Percentiles rank a stretch among this genome's conserved stretches.
Conservation (phyloP, 2,113 vertebrate species). For the Pithys albifrons region DNA sequence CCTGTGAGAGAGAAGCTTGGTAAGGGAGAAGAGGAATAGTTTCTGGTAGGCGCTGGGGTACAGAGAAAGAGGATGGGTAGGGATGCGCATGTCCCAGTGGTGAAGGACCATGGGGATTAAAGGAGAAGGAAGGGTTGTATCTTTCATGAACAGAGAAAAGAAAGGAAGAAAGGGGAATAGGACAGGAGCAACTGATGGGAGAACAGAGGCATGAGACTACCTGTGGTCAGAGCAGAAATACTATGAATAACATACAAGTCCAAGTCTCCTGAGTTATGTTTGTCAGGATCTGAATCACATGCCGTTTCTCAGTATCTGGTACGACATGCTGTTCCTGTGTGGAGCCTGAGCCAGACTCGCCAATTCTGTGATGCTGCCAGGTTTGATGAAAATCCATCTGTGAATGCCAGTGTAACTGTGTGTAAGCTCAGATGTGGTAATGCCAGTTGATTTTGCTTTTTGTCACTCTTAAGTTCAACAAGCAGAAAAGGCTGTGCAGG, state of each 20-base stretch:
- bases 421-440: not conserved
- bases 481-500: not conserved
- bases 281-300: not conserved
- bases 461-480: not conserved
- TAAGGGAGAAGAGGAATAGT: not conserved
- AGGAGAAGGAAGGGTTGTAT: not conserved
- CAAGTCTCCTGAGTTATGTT: not conserved
- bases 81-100: not conserved
- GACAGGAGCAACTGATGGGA: not conserved
- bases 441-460: not conserved
- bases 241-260: not conserved
- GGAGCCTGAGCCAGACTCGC: not conserved
- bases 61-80: not conserved
- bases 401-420: accelerated
- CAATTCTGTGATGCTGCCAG: not conserved
- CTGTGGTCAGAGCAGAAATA: not conserved
- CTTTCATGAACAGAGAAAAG: not conserved
- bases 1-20: not conserved
- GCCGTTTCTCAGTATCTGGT: not conserved
- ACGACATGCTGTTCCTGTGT: not conserved
- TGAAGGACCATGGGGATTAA: not conserved
- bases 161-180: not conserved
- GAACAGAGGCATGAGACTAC: not conserved
- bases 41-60: not conserved
- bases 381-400: accelerated